These are phyloP conservation scores for Baryphthengus martii DNA, from an alignment of 2,113 vertebrate genomes.

Conservation along the genomic window DNA sequence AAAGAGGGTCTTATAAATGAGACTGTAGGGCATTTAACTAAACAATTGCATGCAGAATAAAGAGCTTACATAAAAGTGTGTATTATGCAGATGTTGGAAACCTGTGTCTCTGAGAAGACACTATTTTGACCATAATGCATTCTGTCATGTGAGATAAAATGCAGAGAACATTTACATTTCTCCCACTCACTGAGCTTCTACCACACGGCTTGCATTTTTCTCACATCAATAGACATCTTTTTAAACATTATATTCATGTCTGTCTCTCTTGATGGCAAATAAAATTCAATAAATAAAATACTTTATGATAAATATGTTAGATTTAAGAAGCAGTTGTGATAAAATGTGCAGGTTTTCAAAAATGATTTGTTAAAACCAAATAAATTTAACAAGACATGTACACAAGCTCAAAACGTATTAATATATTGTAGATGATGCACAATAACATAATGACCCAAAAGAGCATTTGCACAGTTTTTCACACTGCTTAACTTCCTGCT, in stretches of 20 bases:
- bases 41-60: constrained; percentile 62
- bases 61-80: constrained; percentile 62
- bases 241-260: constrained; percentile 76
- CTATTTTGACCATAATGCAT: constrained; percentile 80
- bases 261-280: constrained; percentile 76
- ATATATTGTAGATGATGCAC: constrained; percentile 61
- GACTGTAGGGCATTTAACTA: constrained; percentile 67
- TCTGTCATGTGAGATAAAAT: constrained; percentile 81
- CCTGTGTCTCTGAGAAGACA: constrained; percentile 67
- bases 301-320: constrained; percentile 70
- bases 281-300: constrained; percentile 77
- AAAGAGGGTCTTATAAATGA: constrained; percentile 66
- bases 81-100: constrained; percentile 72
- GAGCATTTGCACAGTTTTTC: constrained; percentile 72
- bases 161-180: constrained; percentile 73
- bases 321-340: constrained; percentile 68
- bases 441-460: constrained; percentile 76
- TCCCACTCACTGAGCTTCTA: constrained; percentile 75
- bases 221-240: constrained; percentile 79
- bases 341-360: constrained; percentile 64
- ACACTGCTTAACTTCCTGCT: constrained; percentile 69
- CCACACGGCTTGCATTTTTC: constrained; percentile 70
- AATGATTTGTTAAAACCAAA: constrained; percentile 74
- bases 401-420: constrained; percentile 63
- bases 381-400: constrained; percentile 69